phyloP scores from a whole-genome alignment of 2,797 vertebrate genomes.

The Buphagus erythrorhynchus region DNA sequence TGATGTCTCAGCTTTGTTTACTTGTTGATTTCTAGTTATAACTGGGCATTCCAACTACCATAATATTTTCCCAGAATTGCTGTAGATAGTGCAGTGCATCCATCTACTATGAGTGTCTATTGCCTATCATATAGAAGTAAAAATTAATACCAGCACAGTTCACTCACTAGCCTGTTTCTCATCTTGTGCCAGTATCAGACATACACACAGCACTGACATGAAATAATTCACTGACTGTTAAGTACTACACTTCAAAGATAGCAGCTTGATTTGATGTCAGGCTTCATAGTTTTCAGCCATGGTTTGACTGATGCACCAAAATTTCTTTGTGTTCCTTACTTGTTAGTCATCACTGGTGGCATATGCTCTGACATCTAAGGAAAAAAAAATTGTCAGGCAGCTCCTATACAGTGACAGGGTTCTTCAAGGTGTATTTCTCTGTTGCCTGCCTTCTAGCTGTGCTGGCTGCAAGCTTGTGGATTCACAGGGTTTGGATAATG shows the following conservation, averaged over 20 bases:
- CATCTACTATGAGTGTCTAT: neutral
- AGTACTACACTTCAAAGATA: neutral
- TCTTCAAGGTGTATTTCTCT: neutral
- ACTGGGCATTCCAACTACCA: neutral
- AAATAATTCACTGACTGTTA: slow-evolving; percentile 25
- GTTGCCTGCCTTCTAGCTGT: neutral
- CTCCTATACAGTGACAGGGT: neutral
- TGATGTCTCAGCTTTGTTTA: neutral
- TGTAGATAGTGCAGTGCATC: neutral
- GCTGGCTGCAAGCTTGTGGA: neutral
- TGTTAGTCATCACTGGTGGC: neutral
- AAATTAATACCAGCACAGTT: neutral
- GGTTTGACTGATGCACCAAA: slow-evolving; percentile 4
- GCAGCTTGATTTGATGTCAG: neutral
- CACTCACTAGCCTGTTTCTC: neutral
- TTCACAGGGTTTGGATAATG: neutral
- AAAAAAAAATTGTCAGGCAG: neutral
- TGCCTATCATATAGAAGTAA: neutral
- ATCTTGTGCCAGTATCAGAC: neutral
- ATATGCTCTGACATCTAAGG: neutral
- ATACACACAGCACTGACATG: neutral
- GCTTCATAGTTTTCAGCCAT: neutral
- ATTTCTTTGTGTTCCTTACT: neutral
- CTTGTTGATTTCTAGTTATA: neutral
- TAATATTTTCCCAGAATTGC: neutral